A percentile compares a stretch with the other conserved stretches of the same genome.
These are phyloP conservation scores for Drosophila fungiperda DNA, from an alignment of 2,888 invertebrate genomes.

Conservation along the genomic window DNA sequence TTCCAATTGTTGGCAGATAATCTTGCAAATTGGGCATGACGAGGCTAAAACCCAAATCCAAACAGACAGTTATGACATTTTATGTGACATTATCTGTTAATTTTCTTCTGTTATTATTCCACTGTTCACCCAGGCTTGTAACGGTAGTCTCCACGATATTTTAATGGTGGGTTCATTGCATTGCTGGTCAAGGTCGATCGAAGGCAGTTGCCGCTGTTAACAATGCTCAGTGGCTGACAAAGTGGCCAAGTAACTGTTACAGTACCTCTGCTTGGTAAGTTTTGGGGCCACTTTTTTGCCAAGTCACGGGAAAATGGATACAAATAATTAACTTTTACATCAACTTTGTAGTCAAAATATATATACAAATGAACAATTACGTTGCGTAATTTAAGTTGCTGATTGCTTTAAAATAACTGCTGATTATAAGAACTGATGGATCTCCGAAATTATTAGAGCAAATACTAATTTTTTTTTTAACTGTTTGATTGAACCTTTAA, in stretches of 20 bases:
- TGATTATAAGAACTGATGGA: neutral
- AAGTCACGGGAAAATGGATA: slow-evolving; percentile 7
- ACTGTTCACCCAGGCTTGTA: slow-evolving; percentile 29
- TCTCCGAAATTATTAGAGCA: neutral
- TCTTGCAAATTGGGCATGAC: slow-evolving; percentile 41
- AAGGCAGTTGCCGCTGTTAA: slow-evolving; percentile 33
- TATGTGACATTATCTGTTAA: slow-evolving; percentile 58
- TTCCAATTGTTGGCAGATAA: slow-evolving; percentile 57
- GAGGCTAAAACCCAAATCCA: slow-evolving; percentile 21
- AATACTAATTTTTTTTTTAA: neutral
- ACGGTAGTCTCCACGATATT: slow-evolving; percentile 43
- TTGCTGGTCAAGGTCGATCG: slow-evolving; percentile 73
- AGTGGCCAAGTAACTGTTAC: slow-evolving; percentile 38
- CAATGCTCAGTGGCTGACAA: slow-evolving; percentile 47
- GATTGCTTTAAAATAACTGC: neutral
- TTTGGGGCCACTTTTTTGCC: neutral
- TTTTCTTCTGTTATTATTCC: neutral
- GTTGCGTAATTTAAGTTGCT: neutral
- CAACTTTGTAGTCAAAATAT: neutral
- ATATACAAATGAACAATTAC: too few relatives aligned
- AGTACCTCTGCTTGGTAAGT: slow-evolving; percentile 4
- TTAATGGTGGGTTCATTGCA: slow-evolving; percentile 68
- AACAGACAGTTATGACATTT: slow-evolving; percentile 74
- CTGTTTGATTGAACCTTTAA: neutral
- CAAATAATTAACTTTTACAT: slow-evolving; percentile 10